A percentile compares a stretch with the other conserved stretches of the same genome.
These are phyloP conservation scores for Eudasyphora cyanicolor DNA, from an alignment of 2,888 invertebrate species.

Conservation along the genomic window DNA sequence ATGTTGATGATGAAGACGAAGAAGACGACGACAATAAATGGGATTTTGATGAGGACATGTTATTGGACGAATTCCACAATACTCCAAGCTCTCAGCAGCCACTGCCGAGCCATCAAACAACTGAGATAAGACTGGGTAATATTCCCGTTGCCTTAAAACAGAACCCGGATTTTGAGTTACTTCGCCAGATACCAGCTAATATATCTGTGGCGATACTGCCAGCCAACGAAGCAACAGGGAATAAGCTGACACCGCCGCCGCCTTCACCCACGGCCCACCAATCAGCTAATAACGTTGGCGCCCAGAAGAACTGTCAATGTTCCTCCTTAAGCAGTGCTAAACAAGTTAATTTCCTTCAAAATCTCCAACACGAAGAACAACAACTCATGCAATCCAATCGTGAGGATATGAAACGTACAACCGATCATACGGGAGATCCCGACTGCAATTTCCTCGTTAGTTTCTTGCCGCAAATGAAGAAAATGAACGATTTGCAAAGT, in stretches of 20 bases:
- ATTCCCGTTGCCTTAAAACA: not conserved
- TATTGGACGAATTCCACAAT: slow-evolving; percentile 73
- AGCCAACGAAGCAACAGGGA: not conserved
- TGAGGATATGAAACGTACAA: slow-evolving; percentile 72
- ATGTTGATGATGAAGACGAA: not conserved
- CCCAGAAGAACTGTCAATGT: slow-evolving; percentile 69
- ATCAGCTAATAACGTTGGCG: not conserved
- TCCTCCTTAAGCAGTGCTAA: slow-evolving; percentile 70
- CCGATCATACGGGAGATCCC: slow-evolving; percentile 74
- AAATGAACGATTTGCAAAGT: slow-evolving; percentile 74
- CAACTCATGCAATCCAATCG: slow-evolving; percentile 74
- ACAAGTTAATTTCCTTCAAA: slow-evolving; percentile 74
- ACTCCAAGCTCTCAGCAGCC: slow-evolving; percentile 74
- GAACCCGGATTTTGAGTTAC: too few species aligned
- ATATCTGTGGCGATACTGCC: too few species aligned
- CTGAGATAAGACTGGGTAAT: not conserved
- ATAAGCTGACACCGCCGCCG: not conserved
- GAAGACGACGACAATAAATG: slow-evolving; percentile 40
- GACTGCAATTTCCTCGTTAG: slow-evolving; percentile 77
- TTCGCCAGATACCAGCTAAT: too few species aligned
- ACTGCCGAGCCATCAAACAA: slow-evolving; percentile 69
- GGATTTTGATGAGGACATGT: slow-evolving; percentile 71
- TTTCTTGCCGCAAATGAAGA: slow-evolving; percentile 76
- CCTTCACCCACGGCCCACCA: not conserved
- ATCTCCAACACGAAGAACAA: slow-evolving; percentile 73